A percentile compares a stretch with the other conserved stretches of the same genome.
Evolutionary conservation across 2,113 vertebrate genomes (phyloP).

Genomic region (Micronisus gabar): DNA sequence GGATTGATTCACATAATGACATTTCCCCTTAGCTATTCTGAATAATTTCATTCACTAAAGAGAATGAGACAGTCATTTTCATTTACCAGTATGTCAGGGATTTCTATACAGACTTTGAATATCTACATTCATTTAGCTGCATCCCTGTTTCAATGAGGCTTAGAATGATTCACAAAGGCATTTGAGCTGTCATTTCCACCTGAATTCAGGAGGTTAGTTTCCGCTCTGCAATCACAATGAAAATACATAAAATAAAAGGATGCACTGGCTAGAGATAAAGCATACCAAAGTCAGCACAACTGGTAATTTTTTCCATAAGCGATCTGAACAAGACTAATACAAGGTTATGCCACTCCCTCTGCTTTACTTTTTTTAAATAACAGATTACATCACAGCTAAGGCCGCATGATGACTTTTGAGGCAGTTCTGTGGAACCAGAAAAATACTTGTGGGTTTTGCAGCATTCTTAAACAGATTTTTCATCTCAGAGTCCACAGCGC

Average conservation of each 20-base stretch:
- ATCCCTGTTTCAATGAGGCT: background rate
- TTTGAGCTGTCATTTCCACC: background rate
- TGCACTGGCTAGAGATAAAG: background rate
- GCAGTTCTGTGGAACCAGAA: background rate
- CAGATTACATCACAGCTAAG: background rate
- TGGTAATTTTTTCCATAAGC: background rate
- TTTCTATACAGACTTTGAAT: constrained; percentile 2
- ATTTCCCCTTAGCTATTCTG: constrained; percentile 11
- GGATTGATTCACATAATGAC: background rate
- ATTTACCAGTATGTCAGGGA: constrained; percentile 1
- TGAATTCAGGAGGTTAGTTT: background rate
- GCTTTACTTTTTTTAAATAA: background rate
- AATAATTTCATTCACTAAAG: constrained; percentile 35
- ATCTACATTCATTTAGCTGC: background rate
- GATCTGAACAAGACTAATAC: background rate
- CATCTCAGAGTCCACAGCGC: background rate
- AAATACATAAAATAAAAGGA: background rate
- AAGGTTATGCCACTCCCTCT: background rate
- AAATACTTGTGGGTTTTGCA: background rate
- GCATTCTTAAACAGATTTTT: background rate
- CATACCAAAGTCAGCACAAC: background rate
- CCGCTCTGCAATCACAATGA: background rate
- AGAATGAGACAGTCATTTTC: constrained; percentile 10
- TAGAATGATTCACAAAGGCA: constrained; percentile 14
- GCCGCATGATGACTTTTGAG: background rate